phyloP scores from a whole-genome alignment of 92 coral and sea anemone genomes.

The Phenganax stokvisi region DNA sequence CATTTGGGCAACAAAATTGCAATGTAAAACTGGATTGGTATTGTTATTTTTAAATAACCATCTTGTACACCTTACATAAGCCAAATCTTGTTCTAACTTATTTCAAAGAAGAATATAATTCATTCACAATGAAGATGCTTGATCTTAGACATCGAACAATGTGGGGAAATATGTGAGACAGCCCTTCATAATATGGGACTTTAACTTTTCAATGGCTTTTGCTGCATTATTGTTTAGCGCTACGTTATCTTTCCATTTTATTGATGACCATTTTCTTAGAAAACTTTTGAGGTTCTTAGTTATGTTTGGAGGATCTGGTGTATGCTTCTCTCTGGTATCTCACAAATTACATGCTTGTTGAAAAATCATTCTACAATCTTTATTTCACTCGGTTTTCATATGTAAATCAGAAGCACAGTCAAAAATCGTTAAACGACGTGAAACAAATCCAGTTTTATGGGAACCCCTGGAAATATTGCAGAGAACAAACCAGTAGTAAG shows the following conservation, averaged over 20 bases:
- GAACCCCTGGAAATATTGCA: neutral
- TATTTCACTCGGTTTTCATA: constrained; percentile 29
- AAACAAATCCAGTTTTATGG: constrained; percentile 39
- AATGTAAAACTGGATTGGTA: constrained; percentile 1
- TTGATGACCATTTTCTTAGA: constrained; percentile 36
- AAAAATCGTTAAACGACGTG: constrained; percentile 40
- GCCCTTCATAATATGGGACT: constrained; percentile 12
- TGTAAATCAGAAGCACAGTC: neutral
- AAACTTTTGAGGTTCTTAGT: constrained; percentile 38
- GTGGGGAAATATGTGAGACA: constrained; percentile 27
- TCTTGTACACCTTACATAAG: neutral
- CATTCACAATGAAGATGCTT: constrained; percentile 15
- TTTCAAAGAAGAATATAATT: neutral
- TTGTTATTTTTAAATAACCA: constrained; percentile 21
- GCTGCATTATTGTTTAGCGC: constrained; percentile 5
- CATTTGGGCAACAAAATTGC: neutral
- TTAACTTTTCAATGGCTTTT: constrained; percentile 26
- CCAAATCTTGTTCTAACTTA: neutral
- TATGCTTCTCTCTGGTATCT: constrained; percentile 15
- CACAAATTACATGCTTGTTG: constrained; percentile 40
- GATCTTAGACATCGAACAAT: neutral
- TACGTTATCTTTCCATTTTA: constrained; percentile 13
- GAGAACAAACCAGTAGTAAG: neutral
- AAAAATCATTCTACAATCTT: constrained; percentile 44
- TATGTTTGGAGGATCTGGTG: constrained; percentile 29